Evolutionary conservation across 2,113 vertebrate species (phyloP).

Genomic region (Nycticryphes semicollaris): DNA sequence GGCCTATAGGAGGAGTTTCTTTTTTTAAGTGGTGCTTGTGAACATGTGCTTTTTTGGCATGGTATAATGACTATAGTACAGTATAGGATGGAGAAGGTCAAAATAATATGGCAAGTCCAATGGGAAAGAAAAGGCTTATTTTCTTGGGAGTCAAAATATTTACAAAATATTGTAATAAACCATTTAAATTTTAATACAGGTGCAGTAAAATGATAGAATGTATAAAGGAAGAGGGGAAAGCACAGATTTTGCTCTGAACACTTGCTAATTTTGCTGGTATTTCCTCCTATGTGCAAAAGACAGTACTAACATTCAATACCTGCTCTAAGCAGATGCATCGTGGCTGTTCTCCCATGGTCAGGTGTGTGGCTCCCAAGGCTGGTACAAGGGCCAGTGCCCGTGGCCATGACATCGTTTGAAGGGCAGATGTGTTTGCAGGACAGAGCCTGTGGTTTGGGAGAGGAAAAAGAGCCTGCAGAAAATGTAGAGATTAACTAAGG

Average conservation of each 20-base stretch:
- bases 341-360: neutral
- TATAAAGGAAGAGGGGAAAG: neutral
- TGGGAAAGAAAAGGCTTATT: neutral
- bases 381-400: neutral
- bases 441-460: neutral
- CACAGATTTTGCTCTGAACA: neutral
- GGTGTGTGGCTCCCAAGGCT: neutral
- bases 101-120: neutral
- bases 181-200: neutral
- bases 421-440: neutral
- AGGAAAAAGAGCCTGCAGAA: neutral
- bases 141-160: neutral
- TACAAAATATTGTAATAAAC: too few species aligned
- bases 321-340: neutral
- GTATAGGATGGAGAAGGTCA: neutral
- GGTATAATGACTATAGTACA: neutral
- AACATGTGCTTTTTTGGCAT: neutral
- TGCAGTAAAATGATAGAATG: neutral
- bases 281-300: neutral
- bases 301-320: neutral
- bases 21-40: neutral
- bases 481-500: constrained; percentile 1
- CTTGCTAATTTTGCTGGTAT: neutral
- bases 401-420: neutral
- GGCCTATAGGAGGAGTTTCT: neutral